Percentiles rank a stretch among this genome's conserved stretches.
phyloP scores from a whole-genome alignment of 1,140 invertebrate genomes.

The Zaprionus ghesquierei region DNA sequence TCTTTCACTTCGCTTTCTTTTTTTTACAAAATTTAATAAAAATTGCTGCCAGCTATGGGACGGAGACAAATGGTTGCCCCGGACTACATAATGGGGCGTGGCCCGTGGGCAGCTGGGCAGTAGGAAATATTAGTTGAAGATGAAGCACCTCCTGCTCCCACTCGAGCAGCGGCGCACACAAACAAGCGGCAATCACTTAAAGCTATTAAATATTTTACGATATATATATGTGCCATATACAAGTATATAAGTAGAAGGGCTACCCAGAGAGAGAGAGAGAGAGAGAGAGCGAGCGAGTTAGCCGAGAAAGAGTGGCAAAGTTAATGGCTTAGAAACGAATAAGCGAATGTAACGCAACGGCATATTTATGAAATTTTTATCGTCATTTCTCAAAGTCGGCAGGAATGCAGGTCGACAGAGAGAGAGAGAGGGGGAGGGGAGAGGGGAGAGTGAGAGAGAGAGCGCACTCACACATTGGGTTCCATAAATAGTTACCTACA shows the following conservation, averaged over 20 bases:
- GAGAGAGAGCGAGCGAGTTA: not conserved
- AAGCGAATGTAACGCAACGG: slow-evolving; percentile 65
- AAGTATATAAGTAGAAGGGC: not conserved
- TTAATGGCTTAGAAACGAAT: slow-evolving; percentile 73
- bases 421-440: too few species aligned
- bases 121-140: slow-evolving; percentile 12
- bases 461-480: not conserved
- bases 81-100: slow-evolving; percentile 20
- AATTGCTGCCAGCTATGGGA: slow-evolving; percentile 41
- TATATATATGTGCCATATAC: slow-evolving; percentile 28
- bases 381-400: slow-evolving; percentile 63
- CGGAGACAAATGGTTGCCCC: slow-evolving; percentile 37
- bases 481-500: slow-evolving; percentile 35
- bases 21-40: slow-evolving; percentile 48
- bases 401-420: slow-evolving; percentile 33
- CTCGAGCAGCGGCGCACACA: not conserved
- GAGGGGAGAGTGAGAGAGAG: too few species aligned
- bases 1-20: not conserved
- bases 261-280: not conserved
- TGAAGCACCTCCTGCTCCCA: slow-evolving; percentile 21
- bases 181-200: slow-evolving; percentile 56
- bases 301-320: slow-evolving; percentile 37
- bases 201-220: slow-evolving; percentile 78
- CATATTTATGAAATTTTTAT: slow-evolving; percentile 79
- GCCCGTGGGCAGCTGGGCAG: not conserved